Evolutionary conservation across 2,113 vertebrate species (phyloP).

Genomic region (Capra hircus): DNA sequence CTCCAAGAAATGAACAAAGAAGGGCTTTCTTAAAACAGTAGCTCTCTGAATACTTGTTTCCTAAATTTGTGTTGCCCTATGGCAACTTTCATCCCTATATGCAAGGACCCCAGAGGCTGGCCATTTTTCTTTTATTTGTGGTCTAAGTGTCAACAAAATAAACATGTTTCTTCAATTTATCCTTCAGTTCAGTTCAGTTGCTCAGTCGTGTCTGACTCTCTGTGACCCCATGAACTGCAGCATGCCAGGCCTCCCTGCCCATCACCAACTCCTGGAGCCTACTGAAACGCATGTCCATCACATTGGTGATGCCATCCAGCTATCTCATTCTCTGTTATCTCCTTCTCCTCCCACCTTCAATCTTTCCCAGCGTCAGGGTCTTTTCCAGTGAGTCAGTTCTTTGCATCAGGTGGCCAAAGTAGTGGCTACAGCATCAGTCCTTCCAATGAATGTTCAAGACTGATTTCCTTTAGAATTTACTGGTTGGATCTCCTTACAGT

Average conservation of each 20-base stretch:
- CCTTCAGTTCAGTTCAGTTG: not conserved
- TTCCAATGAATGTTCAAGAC: not conserved
- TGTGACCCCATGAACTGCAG: not conserved
- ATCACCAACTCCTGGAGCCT: not conserved
- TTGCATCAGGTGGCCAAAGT: not conserved
- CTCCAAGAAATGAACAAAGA: constrained; percentile 14
- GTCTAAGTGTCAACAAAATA: not conserved
- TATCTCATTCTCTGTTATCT: not conserved
- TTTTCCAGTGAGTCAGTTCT: not conserved
- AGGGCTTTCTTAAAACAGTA: not conserved
- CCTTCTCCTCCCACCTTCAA: not conserved
- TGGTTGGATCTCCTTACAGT: not conserved
- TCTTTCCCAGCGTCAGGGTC: not conserved
- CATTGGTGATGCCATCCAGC: not conserved
- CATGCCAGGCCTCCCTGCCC: not conserved
- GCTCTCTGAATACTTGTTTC: not conserved
- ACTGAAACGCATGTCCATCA: not conserved
- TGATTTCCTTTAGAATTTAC: not conserved
- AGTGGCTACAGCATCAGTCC: not conserved
- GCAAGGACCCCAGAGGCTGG: not conserved
- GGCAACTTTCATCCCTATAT: not conserved
- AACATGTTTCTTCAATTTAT: constrained; percentile 22
- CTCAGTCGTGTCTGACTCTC: not conserved
- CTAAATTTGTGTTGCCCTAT: not conserved
- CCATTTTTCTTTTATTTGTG: constrained; percentile 13